phyloP scores from a whole-genome alignment of 2,888 invertebrate genomes.

The Synergus japonicus region DNA sequence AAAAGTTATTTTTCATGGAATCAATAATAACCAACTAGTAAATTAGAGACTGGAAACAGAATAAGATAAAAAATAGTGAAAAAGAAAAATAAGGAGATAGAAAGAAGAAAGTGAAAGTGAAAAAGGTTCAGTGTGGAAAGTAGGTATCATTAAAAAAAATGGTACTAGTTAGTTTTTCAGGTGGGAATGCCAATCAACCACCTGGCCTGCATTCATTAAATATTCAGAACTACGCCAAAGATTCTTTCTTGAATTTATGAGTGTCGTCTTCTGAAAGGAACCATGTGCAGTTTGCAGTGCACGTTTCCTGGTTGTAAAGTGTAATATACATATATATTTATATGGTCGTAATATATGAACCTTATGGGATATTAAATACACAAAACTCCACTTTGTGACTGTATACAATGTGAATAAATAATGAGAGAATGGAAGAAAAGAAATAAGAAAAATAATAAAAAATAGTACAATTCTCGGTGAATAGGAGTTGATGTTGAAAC shows the following conservation, averaged over 20 bases:
- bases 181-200: conserved; percentile 31
- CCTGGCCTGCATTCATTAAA: conserved; percentile 38
- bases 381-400: conserved; percentile 42
- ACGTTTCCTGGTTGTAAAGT: conserved; percentile 62
- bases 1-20: conserved; percentile 8
- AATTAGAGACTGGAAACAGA: background rate
- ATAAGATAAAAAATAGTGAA: background rate
- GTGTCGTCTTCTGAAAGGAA: conserved; percentile 59
- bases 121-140: background rate
- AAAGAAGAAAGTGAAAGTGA: background rate
- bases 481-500: background rate
- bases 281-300: conserved; percentile 37
- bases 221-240: conserved; percentile 10
- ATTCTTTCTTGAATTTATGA: conserved; percentile 59
- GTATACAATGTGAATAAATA: conserved; percentile 7
- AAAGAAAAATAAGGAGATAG: background rate
- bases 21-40: background rate
- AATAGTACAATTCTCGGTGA: background rate
- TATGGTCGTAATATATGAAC: conserved; percentile 57
- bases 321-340: too few relatives aligned
- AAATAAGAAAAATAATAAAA: background rate
- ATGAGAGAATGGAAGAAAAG: background rate
- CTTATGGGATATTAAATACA: conserved; percentile 60
- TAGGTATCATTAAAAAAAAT: background rate
- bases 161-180: conserved; percentile 32